Percentiles rank a stretch among this genome's conserved stretches.
Conservation (phyloP, 2,888 invertebrate genomes). For the Diarsia rubi region DNA sequence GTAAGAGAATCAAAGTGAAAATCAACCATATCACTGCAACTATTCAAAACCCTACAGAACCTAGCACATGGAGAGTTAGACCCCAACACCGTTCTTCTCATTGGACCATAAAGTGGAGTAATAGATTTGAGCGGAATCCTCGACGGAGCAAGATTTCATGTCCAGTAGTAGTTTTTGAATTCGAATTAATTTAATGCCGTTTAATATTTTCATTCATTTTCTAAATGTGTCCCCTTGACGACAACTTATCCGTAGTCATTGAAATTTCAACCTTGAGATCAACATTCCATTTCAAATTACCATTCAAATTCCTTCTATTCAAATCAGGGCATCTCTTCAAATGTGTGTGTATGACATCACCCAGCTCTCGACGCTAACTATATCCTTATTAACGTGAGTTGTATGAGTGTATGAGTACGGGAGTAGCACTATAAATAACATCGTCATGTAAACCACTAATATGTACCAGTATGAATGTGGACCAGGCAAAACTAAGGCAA, state of each 20-base stretch:
- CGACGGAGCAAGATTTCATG: no score
- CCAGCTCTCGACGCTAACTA: conserved; percentile 32
- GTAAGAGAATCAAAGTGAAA: no score
- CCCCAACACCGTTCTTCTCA: no score
- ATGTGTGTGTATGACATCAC: conserved; percentile 54
- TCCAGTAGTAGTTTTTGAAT: no score
- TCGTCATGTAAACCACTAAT: conserved; percentile 18
- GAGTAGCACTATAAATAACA: conserved; percentile 40
- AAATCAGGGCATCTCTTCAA: conserved; percentile 30
- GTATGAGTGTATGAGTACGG: conserved; percentile 3
- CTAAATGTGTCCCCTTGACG: neutral
- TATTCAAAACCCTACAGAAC: no score
- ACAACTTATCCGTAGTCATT: neutral
- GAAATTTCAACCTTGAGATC: neutral
- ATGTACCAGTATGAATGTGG: neutral
- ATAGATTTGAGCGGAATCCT: no score
- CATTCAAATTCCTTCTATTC: conserved; percentile 19
- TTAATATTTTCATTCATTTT: neutral
- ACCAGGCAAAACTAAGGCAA: no score
- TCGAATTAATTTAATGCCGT: neutral
- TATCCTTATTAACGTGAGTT: conserved; percentile 57
- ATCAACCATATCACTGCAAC: no score
- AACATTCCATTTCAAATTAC: conserved; percentile 22
- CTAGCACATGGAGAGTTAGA: no score
- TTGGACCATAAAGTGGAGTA: no score